These are phyloP conservation scores for Amphipyra berbera DNA, from an alignment of 2,888 invertebrate species.

Conservation along the genomic window DNA sequence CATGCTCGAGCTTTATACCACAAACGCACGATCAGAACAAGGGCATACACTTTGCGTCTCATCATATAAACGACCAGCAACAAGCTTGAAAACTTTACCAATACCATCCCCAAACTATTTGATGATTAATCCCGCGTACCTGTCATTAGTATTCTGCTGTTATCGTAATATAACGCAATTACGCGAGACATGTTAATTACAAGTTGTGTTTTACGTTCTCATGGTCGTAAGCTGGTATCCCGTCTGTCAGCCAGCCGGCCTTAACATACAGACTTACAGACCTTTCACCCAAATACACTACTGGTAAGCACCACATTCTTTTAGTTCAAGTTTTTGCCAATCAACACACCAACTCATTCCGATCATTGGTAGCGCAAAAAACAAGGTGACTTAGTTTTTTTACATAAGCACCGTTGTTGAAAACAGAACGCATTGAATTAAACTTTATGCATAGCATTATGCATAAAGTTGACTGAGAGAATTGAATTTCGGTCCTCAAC, in stretches of 20 bases:
- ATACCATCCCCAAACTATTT: slow-evolving; percentile 21
- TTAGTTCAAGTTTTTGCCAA: slow-evolving; percentile 21
- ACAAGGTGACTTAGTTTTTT: slow-evolving; percentile 30
- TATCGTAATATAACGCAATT: slow-evolving; percentile 7
- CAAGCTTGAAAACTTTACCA: slow-evolving; percentile 12
- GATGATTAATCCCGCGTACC: neutral
- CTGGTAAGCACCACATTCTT: slow-evolving; percentile 48
- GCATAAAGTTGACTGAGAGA: neutral
- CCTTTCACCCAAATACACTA: slow-evolving; percentile 66
- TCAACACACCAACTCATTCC: slow-evolving; percentile 32
- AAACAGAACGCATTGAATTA: neutral
- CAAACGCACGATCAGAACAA: too few relatives aligned
- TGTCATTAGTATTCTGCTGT: slow-evolving; percentile 10
- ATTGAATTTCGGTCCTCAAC: neutral
- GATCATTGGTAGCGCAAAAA: slow-evolving; percentile 14
- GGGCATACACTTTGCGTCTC: too few relatives aligned
- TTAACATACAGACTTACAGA: slow-evolving; percentile 61
- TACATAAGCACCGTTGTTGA: slow-evolving; percentile 1
- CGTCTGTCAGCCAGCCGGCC: slow-evolving; percentile 57
- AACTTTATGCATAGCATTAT: neutral
- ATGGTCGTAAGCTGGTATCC: slow-evolving; percentile 11
- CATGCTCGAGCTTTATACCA: too few relatives aligned
- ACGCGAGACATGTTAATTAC: slow-evolving; percentile 13
- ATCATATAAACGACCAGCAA: neutral
- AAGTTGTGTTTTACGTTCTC: slow-evolving; percentile 14